These are phyloP conservation scores for Drosophila nannoptera DNA, from an alignment of 1,140 invertebrate genomes.

Conservation along the genomic window DNA sequence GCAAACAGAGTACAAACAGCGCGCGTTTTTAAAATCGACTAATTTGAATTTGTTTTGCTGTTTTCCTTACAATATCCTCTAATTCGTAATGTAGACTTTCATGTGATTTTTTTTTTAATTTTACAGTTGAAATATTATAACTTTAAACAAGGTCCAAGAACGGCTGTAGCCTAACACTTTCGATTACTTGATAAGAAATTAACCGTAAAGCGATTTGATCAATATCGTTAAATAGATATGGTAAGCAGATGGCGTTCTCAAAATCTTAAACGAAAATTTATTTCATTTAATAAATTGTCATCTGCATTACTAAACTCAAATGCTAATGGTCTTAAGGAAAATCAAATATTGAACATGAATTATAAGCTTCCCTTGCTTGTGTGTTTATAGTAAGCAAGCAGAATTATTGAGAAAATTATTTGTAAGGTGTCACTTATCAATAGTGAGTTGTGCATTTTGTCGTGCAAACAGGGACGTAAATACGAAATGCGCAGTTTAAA, in stretches of 20 bases:
- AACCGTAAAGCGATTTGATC: too few relatives aligned
- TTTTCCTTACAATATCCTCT: too few relatives aligned
- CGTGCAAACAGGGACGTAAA: slow-evolving; percentile 1
- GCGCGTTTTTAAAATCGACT: too few relatives aligned
- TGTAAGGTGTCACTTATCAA: background rate
- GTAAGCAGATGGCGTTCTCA: background rate
- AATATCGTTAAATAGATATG: background rate
- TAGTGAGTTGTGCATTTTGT: slow-evolving; percentile 4
- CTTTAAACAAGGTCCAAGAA: background rate
- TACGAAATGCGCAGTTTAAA: slow-evolving; percentile 17
- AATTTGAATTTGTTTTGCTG: too few relatives aligned
- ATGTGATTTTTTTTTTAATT: too few relatives aligned
- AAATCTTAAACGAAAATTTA: background rate
- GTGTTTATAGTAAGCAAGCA: too few relatives aligned
- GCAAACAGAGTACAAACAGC: too few relatives aligned
- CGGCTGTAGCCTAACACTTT: background rate
- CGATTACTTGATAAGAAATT: slow-evolving; percentile 8
- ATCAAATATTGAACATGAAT: background rate
- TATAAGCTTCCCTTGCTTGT: background rate
- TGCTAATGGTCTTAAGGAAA: background rate
- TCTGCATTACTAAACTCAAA: background rate
- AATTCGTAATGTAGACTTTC: too few relatives aligned
- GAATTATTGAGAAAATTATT: too few relatives aligned
- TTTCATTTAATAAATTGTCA: background rate
- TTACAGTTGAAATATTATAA: too few relatives aligned